Base-by-base conservation (phyloP, 2,113 vertebrate species). In the Proteles cristata region DNA sequence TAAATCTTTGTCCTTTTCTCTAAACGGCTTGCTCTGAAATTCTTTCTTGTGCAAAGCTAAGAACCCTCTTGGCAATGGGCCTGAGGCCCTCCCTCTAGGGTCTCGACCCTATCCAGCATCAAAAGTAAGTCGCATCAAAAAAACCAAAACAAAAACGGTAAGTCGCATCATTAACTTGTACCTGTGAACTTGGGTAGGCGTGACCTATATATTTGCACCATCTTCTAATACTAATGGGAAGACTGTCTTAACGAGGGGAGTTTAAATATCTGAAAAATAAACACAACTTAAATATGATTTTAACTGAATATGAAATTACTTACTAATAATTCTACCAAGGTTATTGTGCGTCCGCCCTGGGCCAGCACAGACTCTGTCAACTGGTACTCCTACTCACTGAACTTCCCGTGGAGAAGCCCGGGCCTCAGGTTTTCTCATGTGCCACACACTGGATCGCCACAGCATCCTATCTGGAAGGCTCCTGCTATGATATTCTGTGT, bases 201-300 rank as follows among this genome's bases (percentile, higher is more conserved):
- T 16, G 31, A 61, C 4, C 45, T 14, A 1, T 61, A 53, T 79
- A 93, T 97, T 91, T 63, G 14, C 17, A 65, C 77, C 17, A 66
- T 80, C 25, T 88, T 96, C 74, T 90, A 55, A 61, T 76, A 88
- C 25, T 26, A 88, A 12, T 19, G 61, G 81, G 88, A 88, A 93
- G 76, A 77, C 68, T 35, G 45, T 12, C 31, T 50, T 48, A 50
- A 90, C 1, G 11, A 94, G 23, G 53, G 77, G 55, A 92, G 17
- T 58, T 89, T 35, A 65, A 74, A 77, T 81, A 21, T 85, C 79
- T 68, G 4, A 0, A 53, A 94, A 92, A 66, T 28, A 84, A 19
- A 69, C 77, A 11, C n/a, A 74, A 96, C 65, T 83, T 94, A 95
- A 63, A 61, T 48, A 87, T 83, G 82, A 85, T 66, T 74, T 65